Evolutionary conservation across 2,888 invertebrate genomes (phyloP).

Genomic region (Eupithecia centaureata): DNA sequence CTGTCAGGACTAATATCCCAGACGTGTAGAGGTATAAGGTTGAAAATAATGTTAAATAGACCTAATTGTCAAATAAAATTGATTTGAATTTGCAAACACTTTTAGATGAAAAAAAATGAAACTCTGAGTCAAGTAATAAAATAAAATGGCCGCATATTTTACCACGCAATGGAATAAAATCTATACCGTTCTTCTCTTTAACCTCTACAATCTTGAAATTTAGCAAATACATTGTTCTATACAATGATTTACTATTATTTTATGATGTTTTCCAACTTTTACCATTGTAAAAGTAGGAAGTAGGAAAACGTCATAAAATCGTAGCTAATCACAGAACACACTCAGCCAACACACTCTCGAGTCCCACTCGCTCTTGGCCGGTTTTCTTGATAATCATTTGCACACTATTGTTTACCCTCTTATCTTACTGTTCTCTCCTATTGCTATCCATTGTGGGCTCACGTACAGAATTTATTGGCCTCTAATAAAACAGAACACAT

Average conservation of each 20-base stretch:
- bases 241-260: too few species aligned
- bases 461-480: constrained; percentile 78
- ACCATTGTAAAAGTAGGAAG: too few species aligned
- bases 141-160: background rate
- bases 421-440: background rate
- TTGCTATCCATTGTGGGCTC: constrained; percentile 62
- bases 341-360: background rate
- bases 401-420: background rate
- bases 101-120: background rate
- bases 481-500: constrained; percentile 78
- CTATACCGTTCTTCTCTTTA: too few species aligned
- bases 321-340: background rate
- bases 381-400: background rate
- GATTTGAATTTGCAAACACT: background rate
- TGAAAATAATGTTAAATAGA: background rate
- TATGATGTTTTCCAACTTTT: too few species aligned
- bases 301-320: too few species aligned
- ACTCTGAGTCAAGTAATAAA: background rate
- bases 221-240: too few species aligned
- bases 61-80: too few species aligned
- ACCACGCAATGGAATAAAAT: too few species aligned
- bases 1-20: background rate
- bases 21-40: background rate
- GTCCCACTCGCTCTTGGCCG: background rate
- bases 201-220: too few species aligned